Conservation (phyloP, 2,888 invertebrate species). For the Synergus itoensis region DNA sequence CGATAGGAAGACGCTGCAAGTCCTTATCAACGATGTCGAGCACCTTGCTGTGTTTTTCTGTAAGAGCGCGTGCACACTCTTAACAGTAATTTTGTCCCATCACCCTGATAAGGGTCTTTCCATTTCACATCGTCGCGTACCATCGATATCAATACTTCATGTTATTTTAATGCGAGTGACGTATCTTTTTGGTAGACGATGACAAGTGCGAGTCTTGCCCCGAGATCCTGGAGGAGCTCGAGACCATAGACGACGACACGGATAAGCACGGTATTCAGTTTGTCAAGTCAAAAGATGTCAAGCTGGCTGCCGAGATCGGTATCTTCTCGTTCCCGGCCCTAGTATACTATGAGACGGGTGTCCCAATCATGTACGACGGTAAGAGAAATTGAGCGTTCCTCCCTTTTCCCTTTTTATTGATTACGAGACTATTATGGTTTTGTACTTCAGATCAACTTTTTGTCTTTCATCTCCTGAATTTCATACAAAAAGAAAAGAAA, state of each 20-base stretch:
- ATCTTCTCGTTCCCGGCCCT: constrained; percentile 95
- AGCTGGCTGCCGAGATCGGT: constrained; percentile 93
- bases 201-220: constrained; percentile 92
- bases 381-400: constrained; percentile 76
- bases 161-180: constrained; percentile 24
- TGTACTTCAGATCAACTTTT: constrained; percentile 1
- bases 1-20: constrained; percentile 93
- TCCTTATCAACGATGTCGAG: constrained; percentile 93
- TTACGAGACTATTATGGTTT: neutral
- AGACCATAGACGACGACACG: constrained; percentile 95
- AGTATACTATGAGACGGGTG: constrained; percentile 95
- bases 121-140: neutral
- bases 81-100: neutral
- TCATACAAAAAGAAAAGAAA: neutral
- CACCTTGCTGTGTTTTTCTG: constrained; percentile 96
- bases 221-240: constrained; percentile 91
- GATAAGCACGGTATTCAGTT: constrained; percentile 96
- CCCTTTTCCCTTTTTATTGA: neutral
- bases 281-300: constrained; percentile 94
- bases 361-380: constrained; percentile 97
- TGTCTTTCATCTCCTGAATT: constrained; percentile 28
- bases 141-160: neutral
- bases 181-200: constrained; percentile 81
- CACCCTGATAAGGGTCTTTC: neutral
- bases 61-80: constrained; percentile 77